These are phyloP conservation scores for Papilio polytes DNA, from an alignment of 1,140 invertebrate genomes.

Conservation along the genomic window DNA sequence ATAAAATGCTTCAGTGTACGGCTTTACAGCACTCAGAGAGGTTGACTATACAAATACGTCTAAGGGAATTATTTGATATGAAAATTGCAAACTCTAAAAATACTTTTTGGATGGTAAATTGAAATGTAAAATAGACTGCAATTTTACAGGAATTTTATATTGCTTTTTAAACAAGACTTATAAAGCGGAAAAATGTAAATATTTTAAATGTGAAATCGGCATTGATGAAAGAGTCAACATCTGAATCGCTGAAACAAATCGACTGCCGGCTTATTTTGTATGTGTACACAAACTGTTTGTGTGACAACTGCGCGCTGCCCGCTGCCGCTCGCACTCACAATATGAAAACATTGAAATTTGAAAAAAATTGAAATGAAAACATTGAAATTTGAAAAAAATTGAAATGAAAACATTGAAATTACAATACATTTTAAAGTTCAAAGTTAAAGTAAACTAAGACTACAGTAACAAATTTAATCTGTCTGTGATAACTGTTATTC, in stretches of 20 bases:
- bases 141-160: neutral
- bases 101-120: no score
- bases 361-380: no score
- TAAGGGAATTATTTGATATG: neutral
- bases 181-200: neutral
- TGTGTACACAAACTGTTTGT: neutral
- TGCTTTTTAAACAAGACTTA: neutral
- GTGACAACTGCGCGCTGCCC: neutral
- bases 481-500: no score
- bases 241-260: slow-evolving; percentile 1
- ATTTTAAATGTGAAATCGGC: slow-evolving; percentile 4
- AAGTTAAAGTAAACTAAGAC: no score
- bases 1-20: neutral
- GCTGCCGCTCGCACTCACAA: neutral
- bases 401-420: neutral
- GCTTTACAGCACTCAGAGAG: neutral
- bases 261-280: slow-evolving; percentile 3
- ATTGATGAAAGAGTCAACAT: slow-evolving; percentile 3
- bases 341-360: neutral
- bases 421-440: neutral
- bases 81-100: neutral
- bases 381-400: no score
- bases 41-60: neutral
- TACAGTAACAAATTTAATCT: no score
- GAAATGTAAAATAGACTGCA: neutral